These are phyloP conservation scores for Caerostris extrusa DNA, from an alignment of 1,140 invertebrate genomes.

Conservation along the genomic window DNA sequence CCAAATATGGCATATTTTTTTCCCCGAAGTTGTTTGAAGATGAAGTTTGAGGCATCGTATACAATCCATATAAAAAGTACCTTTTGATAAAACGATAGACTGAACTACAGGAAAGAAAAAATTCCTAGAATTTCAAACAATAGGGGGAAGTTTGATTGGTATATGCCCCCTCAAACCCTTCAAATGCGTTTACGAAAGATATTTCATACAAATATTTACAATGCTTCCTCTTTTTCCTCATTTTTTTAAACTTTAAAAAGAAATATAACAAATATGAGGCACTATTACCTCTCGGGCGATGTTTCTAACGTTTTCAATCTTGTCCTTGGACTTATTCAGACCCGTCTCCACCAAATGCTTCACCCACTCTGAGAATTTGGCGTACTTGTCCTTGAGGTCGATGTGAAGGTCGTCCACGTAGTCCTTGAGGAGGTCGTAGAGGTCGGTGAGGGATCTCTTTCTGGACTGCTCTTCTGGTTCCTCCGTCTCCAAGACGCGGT, in stretches of 20 bases:
- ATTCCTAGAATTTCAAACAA: neutral
- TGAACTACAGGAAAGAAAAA: no score
- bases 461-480: neutral
- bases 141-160: neutral
- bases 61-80: no score
- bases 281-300: slow-evolving; percentile 23
- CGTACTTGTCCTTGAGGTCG: slow-evolving; percentile 63
- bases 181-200: neutral
- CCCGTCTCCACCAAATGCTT: slow-evolving; percentile 31
- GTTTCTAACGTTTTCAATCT: slow-evolving; percentile 61
- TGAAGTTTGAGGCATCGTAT: no score
- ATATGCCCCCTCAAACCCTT: neutral
- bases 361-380: slow-evolving; percentile 70
- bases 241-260: neutral
- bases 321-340: slow-evolving; percentile 41
- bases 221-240: neutral
- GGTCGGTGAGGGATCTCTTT: neutral
- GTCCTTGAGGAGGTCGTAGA: slow-evolving; percentile 49
- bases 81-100: no score
- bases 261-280: neutral
- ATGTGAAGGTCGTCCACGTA: slow-evolving; percentile 61
- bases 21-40: no score
- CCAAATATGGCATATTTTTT: no score
- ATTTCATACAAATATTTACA: neutral
- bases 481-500: slow-evolving; percentile 11